Percentiles rank a stretch among this genome's conserved stretches.
Evolutionary conservation across 2,797 vertebrate genomes (phyloP).

Genomic region (Poecile montanus): DNA sequence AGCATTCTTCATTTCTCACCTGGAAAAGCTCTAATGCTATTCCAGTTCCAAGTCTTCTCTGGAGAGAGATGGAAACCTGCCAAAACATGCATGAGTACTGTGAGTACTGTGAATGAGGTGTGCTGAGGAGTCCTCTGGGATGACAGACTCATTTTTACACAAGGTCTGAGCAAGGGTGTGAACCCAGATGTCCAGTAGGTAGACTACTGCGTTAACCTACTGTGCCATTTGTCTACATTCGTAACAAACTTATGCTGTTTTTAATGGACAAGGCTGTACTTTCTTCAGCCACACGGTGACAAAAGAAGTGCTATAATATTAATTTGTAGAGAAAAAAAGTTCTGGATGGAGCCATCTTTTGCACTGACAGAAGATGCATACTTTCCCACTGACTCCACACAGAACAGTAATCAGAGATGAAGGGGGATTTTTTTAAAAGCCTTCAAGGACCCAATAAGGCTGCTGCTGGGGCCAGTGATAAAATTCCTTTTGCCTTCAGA

Average conservation of each 20-base stretch:
- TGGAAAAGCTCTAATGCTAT: constrained; percentile 6
- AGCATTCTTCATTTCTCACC: constrained; percentile 23
- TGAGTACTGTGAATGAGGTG: constrained; percentile 28
- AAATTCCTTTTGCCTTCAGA: not conserved
- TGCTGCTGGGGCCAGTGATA: not conserved
- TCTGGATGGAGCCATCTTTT: not conserved
- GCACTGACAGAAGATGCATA: not conserved
- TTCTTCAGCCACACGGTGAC: not conserved
- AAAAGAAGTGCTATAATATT: not conserved
- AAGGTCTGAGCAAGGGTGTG: not conserved
- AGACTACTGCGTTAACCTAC: not conserved
- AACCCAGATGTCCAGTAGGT: constrained; percentile 16
- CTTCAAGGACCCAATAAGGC: not conserved
- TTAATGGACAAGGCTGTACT: not conserved
- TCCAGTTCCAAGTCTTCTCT: not conserved
- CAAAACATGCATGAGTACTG: not conserved
- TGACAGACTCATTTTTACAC: not conserved
- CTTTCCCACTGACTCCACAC: not conserved
- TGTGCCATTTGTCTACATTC: not conserved
- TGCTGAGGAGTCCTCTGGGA: not conserved
- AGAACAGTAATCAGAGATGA: not conserved
- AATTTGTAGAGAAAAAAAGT: not conserved
- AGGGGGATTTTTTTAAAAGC: constrained; percentile 3
- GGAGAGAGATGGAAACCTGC: constrained; percentile 4
- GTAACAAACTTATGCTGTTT: not conserved